Percentiles rank a stretch among this genome's conserved stretches.
These are phyloP conservation scores for Dromas ardeola DNA, from an alignment of 2,113 vertebrate species.

Conservation along the genomic window DNA sequence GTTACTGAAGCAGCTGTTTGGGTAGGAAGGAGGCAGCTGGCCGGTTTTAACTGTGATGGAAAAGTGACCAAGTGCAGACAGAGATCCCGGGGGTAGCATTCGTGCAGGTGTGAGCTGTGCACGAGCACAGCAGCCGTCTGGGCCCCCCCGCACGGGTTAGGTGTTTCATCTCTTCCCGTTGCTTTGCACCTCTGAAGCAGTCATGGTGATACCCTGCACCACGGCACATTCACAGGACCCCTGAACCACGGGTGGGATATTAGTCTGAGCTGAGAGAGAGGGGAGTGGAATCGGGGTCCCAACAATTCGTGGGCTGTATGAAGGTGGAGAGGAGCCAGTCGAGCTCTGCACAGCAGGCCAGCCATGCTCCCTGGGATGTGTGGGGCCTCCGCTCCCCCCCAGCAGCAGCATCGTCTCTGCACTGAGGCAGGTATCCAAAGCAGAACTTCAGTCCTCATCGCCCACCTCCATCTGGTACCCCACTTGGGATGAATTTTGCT, in stretches of 20 bases:
- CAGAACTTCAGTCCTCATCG: fast-evolving
- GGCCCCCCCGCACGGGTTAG: fast-evolving
- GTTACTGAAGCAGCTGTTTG: background rate
- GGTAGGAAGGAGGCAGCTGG: background rate
- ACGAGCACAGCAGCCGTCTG: background rate
- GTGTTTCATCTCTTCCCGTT: background rate
- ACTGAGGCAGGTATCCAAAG: background rate
- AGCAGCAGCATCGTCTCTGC: background rate
- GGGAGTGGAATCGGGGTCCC: background rate
- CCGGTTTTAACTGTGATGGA: background rate
- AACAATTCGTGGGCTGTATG: fast-evolving
- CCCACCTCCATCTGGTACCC: background rate
- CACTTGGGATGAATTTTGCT: background rate
- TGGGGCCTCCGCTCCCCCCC: background rate
- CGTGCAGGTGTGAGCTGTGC: fast-evolving
- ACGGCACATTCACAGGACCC: background rate
- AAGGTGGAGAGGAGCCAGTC: background rate
- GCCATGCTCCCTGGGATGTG: fast-evolving
- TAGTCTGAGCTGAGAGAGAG: background rate
- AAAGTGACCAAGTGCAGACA: background rate
- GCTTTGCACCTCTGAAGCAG: background rate
- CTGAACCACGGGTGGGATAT: fast-evolving
- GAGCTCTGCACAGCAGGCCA: background rate
- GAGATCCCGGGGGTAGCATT: fast-evolving
- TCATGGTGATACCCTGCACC: background rate